Percentiles rank a stretch among this genome's conserved stretches.
phyloP scores from a whole-genome alignment of 2,888 invertebrate genomes.

The Amphipoea oculea region DNA sequence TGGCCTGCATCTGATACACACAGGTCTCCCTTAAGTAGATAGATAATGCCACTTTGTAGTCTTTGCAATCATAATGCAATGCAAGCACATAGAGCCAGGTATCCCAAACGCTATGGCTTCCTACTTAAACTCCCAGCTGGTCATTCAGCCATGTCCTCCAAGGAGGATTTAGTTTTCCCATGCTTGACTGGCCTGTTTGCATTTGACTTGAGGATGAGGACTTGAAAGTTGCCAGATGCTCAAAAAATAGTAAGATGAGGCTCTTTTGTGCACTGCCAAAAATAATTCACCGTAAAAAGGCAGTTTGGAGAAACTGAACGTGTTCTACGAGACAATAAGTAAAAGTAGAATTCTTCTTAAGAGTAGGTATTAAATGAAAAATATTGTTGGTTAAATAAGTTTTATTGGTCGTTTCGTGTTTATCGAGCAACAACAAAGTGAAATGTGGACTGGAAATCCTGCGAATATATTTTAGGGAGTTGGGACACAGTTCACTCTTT shows the following conservation, averaged over 20 bases:
- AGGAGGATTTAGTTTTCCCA: not conserved
- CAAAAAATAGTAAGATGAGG: not conserved
- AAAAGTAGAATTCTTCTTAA: not conserved
- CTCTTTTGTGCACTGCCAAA: not conserved
- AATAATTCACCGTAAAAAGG: not conserved
- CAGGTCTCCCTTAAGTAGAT: not conserved
- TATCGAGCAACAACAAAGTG: not conserved
- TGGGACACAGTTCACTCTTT: constrained; percentile 8
- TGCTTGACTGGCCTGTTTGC: not conserved
- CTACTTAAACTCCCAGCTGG: not conserved
- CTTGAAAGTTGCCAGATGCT: not conserved
- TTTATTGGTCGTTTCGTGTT: constrained; percentile 12
- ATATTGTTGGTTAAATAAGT: constrained; percentile 5
- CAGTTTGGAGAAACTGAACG: not conserved
- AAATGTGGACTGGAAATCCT: not conserved
- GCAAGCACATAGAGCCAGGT: not conserved
- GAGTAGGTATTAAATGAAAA: not conserved
- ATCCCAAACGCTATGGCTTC: not conserved
- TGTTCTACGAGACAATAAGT: not conserved
- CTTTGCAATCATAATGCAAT: not conserved
- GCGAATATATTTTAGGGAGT: constrained; percentile 4
- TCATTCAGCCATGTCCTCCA: not conserved
- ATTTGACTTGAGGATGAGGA: not conserved
- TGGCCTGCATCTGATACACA: not conserved
- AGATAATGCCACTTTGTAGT: not conserved